phyloP scores from a whole-genome alignment of 2,888 invertebrate species.

The Sinhomidia bicolor region DNA sequence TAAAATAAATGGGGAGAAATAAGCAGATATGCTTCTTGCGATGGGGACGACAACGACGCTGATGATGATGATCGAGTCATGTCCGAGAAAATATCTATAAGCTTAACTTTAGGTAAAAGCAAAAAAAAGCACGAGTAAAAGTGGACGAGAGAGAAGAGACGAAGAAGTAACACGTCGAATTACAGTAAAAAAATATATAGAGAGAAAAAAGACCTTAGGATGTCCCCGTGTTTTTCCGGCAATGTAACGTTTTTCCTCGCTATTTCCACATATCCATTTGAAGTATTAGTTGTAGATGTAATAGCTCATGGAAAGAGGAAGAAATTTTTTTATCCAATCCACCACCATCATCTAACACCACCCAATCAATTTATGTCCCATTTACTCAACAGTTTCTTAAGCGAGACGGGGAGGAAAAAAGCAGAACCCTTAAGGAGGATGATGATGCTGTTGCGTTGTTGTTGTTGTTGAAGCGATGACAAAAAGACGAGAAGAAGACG shows the following conservation, averaged over 20 bases:
- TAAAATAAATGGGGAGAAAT: background rate
- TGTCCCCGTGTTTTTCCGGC: conserved; percentile 40
- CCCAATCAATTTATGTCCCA: conserved; percentile 66
- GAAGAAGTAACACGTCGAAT: conserved; percentile 32
- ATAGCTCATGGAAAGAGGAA: conserved; percentile 9
- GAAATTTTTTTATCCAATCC: conserved; percentile 41
- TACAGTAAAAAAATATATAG: background rate
- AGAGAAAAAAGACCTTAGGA: conserved; percentile 15
- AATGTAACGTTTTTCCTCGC: conserved; percentile 42
- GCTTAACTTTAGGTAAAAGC: conserved; percentile 4
- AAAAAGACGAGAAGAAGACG: background rate
- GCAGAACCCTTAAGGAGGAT: background rate
- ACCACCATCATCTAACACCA: background rate
- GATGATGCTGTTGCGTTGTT: background rate
- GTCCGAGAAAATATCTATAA: conserved; percentile 2
- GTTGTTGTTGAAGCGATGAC: background rate
- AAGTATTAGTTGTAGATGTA: background rate
- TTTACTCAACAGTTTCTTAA: conserved; percentile 36
- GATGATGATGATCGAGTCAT: conserved; percentile 13
- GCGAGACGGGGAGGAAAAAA: background rate
- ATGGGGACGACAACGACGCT: background rate
- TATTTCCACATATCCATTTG: background rate
- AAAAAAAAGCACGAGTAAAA: background rate
- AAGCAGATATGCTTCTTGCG: background rate
- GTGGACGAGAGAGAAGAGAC: conserved; percentile 6